Conservation (phyloP, 2,113 vertebrate genomes). For the Brienomyrus longianalis region DNA sequence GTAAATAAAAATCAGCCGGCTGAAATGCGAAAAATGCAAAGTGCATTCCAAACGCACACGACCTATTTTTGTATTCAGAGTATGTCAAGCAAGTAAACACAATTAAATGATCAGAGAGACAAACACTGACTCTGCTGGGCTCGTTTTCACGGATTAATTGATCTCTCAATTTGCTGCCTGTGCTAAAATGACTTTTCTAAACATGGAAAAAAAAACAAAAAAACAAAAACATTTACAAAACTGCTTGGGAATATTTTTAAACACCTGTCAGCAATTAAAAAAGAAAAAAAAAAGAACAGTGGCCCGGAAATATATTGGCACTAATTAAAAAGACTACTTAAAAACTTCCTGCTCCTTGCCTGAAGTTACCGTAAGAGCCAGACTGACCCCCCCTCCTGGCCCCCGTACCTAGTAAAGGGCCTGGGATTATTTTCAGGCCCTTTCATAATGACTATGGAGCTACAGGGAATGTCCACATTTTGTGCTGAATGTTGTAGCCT, state of each 20-base stretch:
- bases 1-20: not conserved
- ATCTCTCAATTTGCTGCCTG: not conserved
- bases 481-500: not conserved
- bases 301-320: slow-evolving; percentile 93
- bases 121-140: not conserved
- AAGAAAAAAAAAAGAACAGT: slow-evolving; percentile 72
- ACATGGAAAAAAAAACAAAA: not conserved
- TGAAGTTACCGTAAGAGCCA: slow-evolving; percentile 66
- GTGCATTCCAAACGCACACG: not conserved
- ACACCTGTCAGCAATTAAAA: slow-evolving; percentile 98
- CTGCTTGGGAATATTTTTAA: slow-evolving; percentile 56
- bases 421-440: slow-evolving; percentile 36
- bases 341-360: slow-evolving; percentile 93
- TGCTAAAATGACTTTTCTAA: not conserved
- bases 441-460: slow-evolving; percentile 29
- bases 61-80: not conserved
- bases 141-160: not conserved
- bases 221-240: not conserved
- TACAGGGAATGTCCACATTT: slow-evolving; percentile 31
- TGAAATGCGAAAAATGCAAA: not conserved
- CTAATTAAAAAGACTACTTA: slow-evolving; percentile 98
- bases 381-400: slow-evolving; percentile 51
- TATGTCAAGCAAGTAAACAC: not conserved
- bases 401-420: slow-evolving; percentile 39
- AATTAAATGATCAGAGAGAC: not conserved